Evolutionary conservation across 2,888 invertebrate genomes (phyloP).

Genomic region (Yponomeuta malinellus): DNA sequence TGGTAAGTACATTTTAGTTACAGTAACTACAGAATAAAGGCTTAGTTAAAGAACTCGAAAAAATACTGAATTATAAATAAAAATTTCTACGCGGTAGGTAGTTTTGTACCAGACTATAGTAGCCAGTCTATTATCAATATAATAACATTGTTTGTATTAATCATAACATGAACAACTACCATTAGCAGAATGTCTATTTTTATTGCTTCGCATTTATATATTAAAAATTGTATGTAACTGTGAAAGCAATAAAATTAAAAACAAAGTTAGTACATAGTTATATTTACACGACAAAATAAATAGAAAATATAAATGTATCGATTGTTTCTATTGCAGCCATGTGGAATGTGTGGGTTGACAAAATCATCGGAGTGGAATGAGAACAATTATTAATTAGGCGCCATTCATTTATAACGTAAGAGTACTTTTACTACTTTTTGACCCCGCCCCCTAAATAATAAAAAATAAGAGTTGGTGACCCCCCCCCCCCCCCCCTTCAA

Average conservation of each 20-base stretch:
- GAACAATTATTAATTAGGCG: neutral
- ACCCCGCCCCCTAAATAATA: no score
- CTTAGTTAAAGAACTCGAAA: neutral
- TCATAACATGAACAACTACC: neutral
- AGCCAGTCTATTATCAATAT: neutral
- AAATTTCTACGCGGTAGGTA: neutral
- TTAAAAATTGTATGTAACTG: neutral
- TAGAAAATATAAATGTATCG: constrained; percentile 4
- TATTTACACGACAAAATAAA: neutral
- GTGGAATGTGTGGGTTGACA: constrained; percentile 50
- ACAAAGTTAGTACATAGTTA: neutral
- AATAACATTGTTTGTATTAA: neutral
- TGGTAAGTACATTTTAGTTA: constrained; percentile 1
- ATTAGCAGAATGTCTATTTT: neutral
- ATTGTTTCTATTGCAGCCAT: constrained; percentile 55
- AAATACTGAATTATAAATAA: neutral
- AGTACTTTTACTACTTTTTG: no score
- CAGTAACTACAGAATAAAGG: neutral
- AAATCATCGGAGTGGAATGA: constrained; percentile 20
- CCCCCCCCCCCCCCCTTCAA: no score
- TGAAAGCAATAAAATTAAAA: constrained; percentile 12
- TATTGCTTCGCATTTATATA: neutral
- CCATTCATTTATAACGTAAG: neutral
- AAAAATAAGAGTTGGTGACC: no score
- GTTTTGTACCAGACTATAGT: neutral